Evolutionary conservation across 1,140 invertebrate genomes (phyloP).

Genomic region (Gerris buenoi): DNA sequence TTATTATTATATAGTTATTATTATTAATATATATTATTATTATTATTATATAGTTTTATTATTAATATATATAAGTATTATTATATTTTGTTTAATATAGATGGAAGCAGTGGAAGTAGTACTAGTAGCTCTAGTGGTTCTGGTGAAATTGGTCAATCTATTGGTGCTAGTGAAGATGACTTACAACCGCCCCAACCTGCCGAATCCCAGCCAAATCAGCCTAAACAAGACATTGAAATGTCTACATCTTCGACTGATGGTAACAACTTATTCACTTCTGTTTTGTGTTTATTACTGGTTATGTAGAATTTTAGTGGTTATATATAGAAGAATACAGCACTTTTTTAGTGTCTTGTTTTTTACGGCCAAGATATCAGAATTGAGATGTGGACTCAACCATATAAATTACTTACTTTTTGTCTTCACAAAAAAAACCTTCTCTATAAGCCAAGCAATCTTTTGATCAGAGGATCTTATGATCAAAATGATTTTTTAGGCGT

Average conservation of each 20-base stretch:
- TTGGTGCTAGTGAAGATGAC: neutral
- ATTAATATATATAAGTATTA: neutral
- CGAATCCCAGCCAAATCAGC: too few relatives aligned
- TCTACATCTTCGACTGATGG: neutral
- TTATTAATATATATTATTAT: neutral
- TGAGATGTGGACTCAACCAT: neutral
- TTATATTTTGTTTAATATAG: neutral
- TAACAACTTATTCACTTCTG: neutral
- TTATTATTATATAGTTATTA: neutral
- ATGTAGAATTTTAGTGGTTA: neutral
- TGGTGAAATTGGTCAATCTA: neutral
- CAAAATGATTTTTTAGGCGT: too few relatives aligned
- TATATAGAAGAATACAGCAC: neutral
- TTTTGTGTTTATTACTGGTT: neutral
- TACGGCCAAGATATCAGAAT: too few relatives aligned
- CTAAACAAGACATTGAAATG: neutral
- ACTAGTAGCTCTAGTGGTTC: slow-evolving; percentile 2
- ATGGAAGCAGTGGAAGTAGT: slow-evolving; percentile 3
- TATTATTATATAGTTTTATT: neutral
- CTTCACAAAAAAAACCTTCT: neutral
- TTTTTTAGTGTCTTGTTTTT: too few relatives aligned
- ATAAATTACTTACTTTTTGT: neutral
- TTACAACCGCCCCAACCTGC: neutral
- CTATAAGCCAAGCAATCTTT: too few relatives aligned
- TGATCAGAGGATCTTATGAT: too few relatives aligned